These are phyloP conservation scores for Turritopsis dohrnii DNA, from an alignment of 30 jellyfish, hydroid and myxozoan species.

Conservation along the genomic window DNA sequence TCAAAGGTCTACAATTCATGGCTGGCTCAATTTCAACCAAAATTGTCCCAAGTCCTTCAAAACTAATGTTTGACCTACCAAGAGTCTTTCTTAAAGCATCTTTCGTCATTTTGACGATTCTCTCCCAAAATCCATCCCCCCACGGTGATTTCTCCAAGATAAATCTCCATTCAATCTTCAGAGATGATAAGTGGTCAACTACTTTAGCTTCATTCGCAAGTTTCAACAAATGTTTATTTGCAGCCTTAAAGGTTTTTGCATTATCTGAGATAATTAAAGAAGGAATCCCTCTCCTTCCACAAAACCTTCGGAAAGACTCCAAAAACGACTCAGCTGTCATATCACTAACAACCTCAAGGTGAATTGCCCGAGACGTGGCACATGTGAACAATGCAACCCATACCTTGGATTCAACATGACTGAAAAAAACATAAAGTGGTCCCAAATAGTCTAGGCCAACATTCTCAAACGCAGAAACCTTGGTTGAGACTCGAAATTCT, in stretches of 20 bases:
- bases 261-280: slow-evolving; percentile 45
- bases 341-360: slow-evolving; percentile 36
- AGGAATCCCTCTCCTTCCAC: slow-evolving; percentile 57
- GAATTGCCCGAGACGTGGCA: slow-evolving; percentile 41
- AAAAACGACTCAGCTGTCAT: slow-evolving; percentile 34
- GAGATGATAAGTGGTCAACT: no score
- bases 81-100: slow-evolving; percentile 31
- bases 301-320: slow-evolving; percentile 39
- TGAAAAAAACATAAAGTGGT: slow-evolving; percentile 32
- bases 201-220: no score
- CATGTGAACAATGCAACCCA: slow-evolving; percentile 44
- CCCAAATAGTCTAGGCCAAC: slow-evolving; percentile 52
- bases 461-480: slow-evolving; percentile 34
- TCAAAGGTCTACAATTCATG: slow-evolving; percentile 26
- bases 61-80: slow-evolving; percentile 16
- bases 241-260: slow-evolving; percentile 46
- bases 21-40: slow-evolving; percentile 19
- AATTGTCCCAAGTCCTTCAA: neutral
- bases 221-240: no score
- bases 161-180: no score
- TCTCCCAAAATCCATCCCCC: slow-evolving; percentile 31
- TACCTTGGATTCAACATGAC: neutral
- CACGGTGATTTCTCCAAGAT: slow-evolving; percentile 25
- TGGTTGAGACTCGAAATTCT: slow-evolving; percentile 39
- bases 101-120: slow-evolving; percentile 29